Conservation (phyloP, 2,888 invertebrate species). For the Tenodera sinensis region DNA sequence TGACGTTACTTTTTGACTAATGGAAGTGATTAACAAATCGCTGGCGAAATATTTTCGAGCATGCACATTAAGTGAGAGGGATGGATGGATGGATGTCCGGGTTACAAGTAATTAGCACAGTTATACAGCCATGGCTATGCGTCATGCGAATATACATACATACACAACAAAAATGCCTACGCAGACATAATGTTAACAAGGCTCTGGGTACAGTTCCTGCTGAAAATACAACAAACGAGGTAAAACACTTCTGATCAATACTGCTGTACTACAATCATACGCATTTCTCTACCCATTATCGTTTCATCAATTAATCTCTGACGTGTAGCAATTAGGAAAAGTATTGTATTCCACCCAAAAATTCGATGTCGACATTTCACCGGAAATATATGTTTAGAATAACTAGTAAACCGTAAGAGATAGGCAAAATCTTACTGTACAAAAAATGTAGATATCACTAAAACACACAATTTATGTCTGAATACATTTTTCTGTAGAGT, state of each 20-base stretch:
- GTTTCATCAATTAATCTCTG: too few species aligned
- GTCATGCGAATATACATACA: neutral
- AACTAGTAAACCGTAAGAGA: too few species aligned
- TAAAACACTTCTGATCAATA: neutral
- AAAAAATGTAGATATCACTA: too few species aligned
- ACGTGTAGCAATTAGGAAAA: too few species aligned
- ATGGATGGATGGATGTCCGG: neutral
- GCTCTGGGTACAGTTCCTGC: neutral
- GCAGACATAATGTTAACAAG: neutral
- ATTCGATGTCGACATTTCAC: too few species aligned
- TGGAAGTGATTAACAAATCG: neutral
- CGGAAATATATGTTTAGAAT: too few species aligned
- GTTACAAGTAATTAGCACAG: neutral
- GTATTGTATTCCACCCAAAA: too few species aligned
- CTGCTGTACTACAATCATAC: neutral
- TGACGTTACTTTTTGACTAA: neutral
- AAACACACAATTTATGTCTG: too few species aligned
- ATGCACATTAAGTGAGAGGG: neutral
- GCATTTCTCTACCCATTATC: neutral
- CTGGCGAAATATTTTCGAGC: neutral
- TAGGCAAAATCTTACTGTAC: too few species aligned
- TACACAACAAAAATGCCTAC: neutral
- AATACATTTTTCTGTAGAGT: too few species aligned
- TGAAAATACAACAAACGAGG: neutral
- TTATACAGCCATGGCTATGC: neutral